Conservation (phyloP, 92 coral and sea anemone species). For the Epizoanthus illoricatus region DNA sequence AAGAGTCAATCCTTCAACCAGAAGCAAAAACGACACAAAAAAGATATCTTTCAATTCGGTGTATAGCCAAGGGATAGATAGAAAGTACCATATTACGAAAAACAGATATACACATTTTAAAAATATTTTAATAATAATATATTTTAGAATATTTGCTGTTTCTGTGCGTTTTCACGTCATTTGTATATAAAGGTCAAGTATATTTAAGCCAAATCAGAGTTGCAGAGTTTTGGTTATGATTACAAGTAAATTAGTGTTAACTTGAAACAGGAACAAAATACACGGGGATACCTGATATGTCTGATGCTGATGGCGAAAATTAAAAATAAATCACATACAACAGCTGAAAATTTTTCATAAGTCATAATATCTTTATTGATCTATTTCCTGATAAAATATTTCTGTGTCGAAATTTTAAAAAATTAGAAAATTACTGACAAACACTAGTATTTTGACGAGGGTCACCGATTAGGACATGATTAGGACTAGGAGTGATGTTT, state of each 20-base stretch:
- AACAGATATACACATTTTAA: neutral
- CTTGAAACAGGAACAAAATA: neutral
- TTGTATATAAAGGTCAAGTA: constrained; percentile 2
- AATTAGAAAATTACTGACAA: too few species aligned
- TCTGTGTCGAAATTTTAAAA: too few species aligned
- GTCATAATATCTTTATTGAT: too few species aligned
- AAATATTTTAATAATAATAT: neutral
- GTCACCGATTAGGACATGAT: too few species aligned
- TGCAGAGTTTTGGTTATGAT: neutral
- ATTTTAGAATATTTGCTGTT: neutral
- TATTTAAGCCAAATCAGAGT: neutral
- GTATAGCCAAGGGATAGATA: neutral
- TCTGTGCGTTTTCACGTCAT: neutral
- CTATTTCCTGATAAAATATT: too few species aligned
- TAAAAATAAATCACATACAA: too few species aligned
- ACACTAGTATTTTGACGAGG: too few species aligned
- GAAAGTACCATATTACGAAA: neutral
- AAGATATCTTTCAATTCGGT: neutral
- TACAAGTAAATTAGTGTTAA: neutral
- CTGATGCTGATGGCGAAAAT: too few species aligned
- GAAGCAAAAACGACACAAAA: neutral
- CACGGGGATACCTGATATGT: too few species aligned
- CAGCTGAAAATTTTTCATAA: too few species aligned
- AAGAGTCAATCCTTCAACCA: neutral
- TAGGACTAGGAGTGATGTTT: too few species aligned